Evolutionary conservation across 92 coral and sea anemone genomes (phyloP), one percentile per base, ranked within the genome.

Genomic region (Epizoanthus ramosus): DNA sequence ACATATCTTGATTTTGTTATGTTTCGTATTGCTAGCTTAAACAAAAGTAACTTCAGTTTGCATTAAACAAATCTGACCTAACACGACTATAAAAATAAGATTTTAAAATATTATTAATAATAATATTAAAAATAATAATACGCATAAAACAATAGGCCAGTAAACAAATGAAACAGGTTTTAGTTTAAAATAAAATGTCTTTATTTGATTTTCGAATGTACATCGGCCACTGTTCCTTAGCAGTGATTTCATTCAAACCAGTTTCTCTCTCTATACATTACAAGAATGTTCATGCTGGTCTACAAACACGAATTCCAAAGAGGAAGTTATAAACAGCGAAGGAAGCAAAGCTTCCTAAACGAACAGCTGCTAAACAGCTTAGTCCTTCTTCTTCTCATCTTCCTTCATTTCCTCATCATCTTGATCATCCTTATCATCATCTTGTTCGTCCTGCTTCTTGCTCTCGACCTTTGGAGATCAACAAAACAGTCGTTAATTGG

Each of bases 401-500:
- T 75, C 88, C 53, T 85, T 88, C 65, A 74, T 75, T 8, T 86
- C 80, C 5, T 88, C 91, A 3, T 85, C 86, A 37, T 80, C 85
- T 25, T 89, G 77, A 71, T 89, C 89, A 18, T 89, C 89, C 16
- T 83, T 79, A 8, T 85, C 88, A 3, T 88, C 83, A 37, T 75
- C 88, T 35, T 86, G 56, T 31, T 69, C 88, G 4, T 89, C 86
- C 18, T 81, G 79, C 67, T 87, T 85, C 33, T 80, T 74, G 24
- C 63, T 82, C 65, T 74, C 73, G 23, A 63, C 79, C 82, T 77
- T 67, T 19, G n/a, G 69, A 64, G 17, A n/a, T 24, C 12, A 64
- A 64, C 69, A 15, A 8, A 47, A 25, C 18, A 64, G 7, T 25
- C 24, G 69, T 14, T 14, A 24, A 6, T 7, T 64, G 15, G 5